Evolutionary conservation across 1,140 invertebrate species (phyloP), one percentile per base, ranked within the genome.

Genomic region (Drosophila grimshawi): DNA sequence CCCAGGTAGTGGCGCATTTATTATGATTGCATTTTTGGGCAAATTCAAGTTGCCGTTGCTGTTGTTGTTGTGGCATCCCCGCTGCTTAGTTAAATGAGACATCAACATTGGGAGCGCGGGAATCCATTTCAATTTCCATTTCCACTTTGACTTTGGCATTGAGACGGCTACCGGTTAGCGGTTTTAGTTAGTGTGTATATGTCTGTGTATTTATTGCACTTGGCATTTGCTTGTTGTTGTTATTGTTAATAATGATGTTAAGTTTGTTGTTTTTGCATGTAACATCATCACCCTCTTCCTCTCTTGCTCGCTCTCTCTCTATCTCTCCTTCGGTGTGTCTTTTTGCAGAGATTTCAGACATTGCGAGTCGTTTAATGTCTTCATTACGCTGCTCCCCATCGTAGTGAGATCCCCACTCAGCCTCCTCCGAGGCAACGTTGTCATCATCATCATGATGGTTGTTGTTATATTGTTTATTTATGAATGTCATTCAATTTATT

Each of bases 401-500:
- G 7, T 6, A 49, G 59, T 41, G 35, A 53, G 27, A 61, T 46
- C 57, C 46, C 56, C 70, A 71, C 60, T 27, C 71, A 63, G 57
- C 51, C 65, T 69, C 62, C 65, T 57, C 57, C n/a, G 3, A 11
- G 33, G 51, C 41, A 60, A 67, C 45, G 56, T 60, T 67, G 65
- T 67, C 56, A 35, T 51, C 43, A 53, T 35, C 56, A 11, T 65
- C 39, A 19, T 59, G 32, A 27, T 63, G 53, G 72, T 35, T 55
- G 60, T 30, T 37, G 63, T 5, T 85, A 89, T 89, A 89, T 89
- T 89, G 86, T 89, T 89, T 89, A 89, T 89, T 89, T 89, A 89
- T 89, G 85, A 89, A 89, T 89, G 85, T 89, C 85, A 89, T 89
- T 89, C 85, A 89, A 89, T 89, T 89, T 89, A 89, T 89, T 89